A percentile compares a stretch with the other conserved stretches of the same genome.
Conservation (phyloP, 2,888 invertebrate species). For the Drosophila quinaria region DNA sequence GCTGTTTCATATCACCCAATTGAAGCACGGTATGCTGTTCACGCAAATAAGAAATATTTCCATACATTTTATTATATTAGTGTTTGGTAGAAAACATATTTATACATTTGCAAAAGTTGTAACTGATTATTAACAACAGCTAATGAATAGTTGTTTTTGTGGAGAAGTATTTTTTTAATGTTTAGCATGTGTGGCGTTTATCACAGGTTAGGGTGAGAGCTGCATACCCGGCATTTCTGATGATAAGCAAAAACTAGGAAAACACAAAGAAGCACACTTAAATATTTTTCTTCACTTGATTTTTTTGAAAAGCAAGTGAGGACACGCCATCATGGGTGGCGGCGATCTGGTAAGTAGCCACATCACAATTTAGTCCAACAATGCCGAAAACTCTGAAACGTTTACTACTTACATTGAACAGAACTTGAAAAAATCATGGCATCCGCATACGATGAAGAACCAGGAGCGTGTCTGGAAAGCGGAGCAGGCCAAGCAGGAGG, state of each 20-base stretch:
- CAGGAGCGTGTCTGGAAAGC: conserved; percentile 93
- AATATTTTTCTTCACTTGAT: conserved; percentile 8
- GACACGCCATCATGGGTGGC: conserved; percentile 77
- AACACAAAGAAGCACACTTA: conserved; percentile 26
- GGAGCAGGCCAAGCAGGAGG: conserved; percentile 90
- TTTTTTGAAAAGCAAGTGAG: not conserved
- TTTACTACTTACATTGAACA: conserved; percentile 71
- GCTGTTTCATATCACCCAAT: not conserved
- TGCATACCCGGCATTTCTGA: conserved; percentile 18
- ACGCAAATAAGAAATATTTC: not conserved
- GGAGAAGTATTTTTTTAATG: not conserved
- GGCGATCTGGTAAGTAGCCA: conserved; percentile 80
- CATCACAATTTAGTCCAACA: too few relatives aligned
- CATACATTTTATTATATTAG: not conserved
- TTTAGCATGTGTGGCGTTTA: not conserved
- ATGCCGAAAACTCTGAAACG: not conserved
- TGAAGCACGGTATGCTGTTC: not conserved
- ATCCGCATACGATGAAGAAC: conserved; percentile 91
- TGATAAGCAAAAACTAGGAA: conserved; percentile 31
- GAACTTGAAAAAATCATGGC: conserved; percentile 93
- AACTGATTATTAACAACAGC: not conserved
- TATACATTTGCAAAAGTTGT: too few relatives aligned
- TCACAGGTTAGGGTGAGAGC: not conserved
- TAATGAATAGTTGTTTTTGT: not conserved
- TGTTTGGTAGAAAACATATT: not conserved